Percentiles rank a stretch among this genome's conserved stretches.
These are phyloP conservation scores for Miltochrista miniata DNA, from an alignment of 2,888 invertebrate genomes.

Conservation along the genomic window DNA sequence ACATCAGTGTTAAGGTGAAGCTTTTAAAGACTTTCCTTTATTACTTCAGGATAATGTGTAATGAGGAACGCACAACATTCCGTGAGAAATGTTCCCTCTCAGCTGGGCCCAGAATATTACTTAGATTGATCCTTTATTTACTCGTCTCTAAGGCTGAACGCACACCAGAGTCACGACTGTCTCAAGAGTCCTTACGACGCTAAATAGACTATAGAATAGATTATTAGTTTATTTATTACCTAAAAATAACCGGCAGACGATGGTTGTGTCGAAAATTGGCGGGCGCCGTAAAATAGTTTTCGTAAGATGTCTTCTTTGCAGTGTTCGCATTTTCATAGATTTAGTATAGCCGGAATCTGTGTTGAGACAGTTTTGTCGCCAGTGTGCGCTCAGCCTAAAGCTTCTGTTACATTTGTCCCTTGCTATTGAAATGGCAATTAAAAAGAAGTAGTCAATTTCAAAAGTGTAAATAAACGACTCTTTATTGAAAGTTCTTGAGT, in stretches of 20 bases:
- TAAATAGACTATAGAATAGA: too few species aligned
- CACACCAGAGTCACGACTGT: too few species aligned
- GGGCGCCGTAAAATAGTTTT: too few species aligned
- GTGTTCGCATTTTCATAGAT: too few species aligned
- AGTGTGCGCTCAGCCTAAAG: too few species aligned
- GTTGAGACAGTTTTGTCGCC: too few species aligned
- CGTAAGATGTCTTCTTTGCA: too few species aligned
- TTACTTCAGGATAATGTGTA: conserved; percentile 5
- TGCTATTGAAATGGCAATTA: conserved; percentile 11
- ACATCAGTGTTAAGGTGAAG: neutral
- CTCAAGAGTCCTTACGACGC: too few species aligned
- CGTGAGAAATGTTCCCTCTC: conserved; percentile 1
- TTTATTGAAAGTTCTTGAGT: neutral
- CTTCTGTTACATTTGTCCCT: conserved; percentile 15
- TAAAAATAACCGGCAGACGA: too few species aligned
- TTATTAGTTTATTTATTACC: too few species aligned
- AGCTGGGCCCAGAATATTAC: conserved; percentile 23
- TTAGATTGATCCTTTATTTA: conserved; percentile 26
- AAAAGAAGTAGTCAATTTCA: neutral
- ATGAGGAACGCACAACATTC: conserved; percentile 1
- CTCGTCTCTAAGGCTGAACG: conserved; percentile 25
- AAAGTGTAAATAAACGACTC: neutral
- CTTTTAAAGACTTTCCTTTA: conserved; percentile 1
- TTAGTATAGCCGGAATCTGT: too few species aligned
- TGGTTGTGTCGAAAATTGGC: too few species aligned